Conservation (phyloP, 1,140 invertebrate genomes). For the Musca domestica region DNA sequence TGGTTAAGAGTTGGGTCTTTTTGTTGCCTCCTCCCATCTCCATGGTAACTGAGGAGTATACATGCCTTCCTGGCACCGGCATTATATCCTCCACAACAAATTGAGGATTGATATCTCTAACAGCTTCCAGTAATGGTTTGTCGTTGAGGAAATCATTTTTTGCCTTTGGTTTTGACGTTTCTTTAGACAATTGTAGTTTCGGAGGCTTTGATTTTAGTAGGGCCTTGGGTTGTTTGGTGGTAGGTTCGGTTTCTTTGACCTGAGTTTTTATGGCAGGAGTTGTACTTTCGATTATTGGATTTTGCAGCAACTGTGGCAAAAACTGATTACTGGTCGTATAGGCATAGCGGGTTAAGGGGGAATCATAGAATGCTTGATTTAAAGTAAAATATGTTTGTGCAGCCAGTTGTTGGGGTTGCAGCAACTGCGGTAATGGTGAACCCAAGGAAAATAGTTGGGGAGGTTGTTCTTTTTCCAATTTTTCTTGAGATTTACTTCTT, state of each 20-base stretch:
- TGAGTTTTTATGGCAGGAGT: neutral
- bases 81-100: constrained; percentile 49
- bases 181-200: constrained; percentile 18
- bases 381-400: neutral
- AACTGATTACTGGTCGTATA: neutral
- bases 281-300: neutral
- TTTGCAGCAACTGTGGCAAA: neutral
- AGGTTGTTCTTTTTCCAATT: neutral
- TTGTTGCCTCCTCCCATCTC: neutral
- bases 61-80: constrained; percentile 38
- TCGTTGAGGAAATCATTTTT: constrained; percentile 37
- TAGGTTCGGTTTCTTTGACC: constrained; percentile 23
- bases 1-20: neutral
- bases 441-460: neutral
- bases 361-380: neutral
- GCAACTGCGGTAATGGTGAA: neutral
- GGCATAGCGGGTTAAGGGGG: neutral
- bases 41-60: constrained; percentile 29
- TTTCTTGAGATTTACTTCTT: neutral
- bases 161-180: neutral
- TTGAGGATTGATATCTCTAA: constrained; percentile 42
- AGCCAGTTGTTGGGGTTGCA: neutral
- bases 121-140: constrained; percentile 33
- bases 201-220: constrained; percentile 26
- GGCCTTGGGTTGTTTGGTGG: constrained; percentile 18